A percentile compares a stretch with the other conserved stretches of the same genome.
phyloP scores from a whole-genome alignment of 2,797 vertebrate genomes.

The Microhierax caerulescens region DNA sequence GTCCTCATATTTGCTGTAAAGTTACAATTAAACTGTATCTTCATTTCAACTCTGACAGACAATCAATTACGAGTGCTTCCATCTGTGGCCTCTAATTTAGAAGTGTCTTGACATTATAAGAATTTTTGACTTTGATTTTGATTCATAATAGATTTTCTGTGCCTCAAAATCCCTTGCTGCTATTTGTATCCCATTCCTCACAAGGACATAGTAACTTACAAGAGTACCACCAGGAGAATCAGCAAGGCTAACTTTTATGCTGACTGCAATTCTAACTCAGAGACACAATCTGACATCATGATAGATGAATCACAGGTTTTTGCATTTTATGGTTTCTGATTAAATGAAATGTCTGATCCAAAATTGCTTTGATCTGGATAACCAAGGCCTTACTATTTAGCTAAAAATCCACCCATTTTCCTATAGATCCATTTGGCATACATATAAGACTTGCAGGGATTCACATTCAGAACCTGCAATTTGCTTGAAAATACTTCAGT shows the following conservation, averaged over 20 bases:
- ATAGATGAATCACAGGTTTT: not conserved
- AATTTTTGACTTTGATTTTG: not conserved
- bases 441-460: not conserved
- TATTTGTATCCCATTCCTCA: not conserved
- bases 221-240: not conserved
- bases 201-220: not conserved
- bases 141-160: not conserved
- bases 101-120: not conserved
- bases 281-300: not conserved
- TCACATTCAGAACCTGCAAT: not conserved
- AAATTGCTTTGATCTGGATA: not conserved
- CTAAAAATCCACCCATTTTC: not conserved
- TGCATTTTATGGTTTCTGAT: not conserved
- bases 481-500: not conserved
- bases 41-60: not conserved
- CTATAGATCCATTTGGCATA: not conserved
- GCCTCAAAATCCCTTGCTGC: not conserved
- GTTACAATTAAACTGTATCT: not conserved
- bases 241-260: not conserved
- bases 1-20: not conserved
- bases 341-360: not conserved
- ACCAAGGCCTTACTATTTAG: not conserved
- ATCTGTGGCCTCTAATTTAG: not conserved
- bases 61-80: not conserved
- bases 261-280: not conserved